Evolutionary conservation across 2,888 invertebrate genomes (phyloP), one percentile per base, ranked within the genome.

Genomic region (Scaptomyza polygonia): DNA sequence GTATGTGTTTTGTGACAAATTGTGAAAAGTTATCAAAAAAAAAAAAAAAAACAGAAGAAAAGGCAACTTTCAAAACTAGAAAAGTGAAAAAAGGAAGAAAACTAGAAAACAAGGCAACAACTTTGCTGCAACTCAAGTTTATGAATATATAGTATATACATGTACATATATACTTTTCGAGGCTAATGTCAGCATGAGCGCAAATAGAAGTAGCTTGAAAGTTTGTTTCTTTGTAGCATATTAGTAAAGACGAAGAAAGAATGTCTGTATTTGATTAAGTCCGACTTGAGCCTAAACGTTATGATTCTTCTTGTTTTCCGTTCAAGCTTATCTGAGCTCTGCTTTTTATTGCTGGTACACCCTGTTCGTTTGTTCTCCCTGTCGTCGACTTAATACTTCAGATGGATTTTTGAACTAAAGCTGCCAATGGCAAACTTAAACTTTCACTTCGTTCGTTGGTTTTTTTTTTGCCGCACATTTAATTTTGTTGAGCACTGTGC

Each of bases 401-500:
- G n/a, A 39, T 40, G 5, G 39, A 29, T 40, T 45, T 47, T 39
- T 30, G n/a, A 40, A 61, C 62, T 61, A 61, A 34, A 47, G 18
- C 40, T 59, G 6, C 16, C 42, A 55, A 73, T 59, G 67, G 59
- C 36, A 44, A n/a, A n/a, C n/a, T n/a, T n/a, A n/a, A n/a, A n/a
- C n/a, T n/a, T n/a, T n/a, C n/a, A n/a, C n/a, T n/a, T n/a, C n/a
- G n/a, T n/a, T n/a, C n/a, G n/a, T n/a, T n/a, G n/a, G n/a, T n/a
- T n/a, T n/a, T n/a, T n/a, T n/a, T n/a, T n/a, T n/a, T n/a, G 61
- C 71, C 57, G 76, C 66, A 56, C 72, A 76, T 76, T 62, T 76
- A 76, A 71, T 71, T 73, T 76, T 76, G 48, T 62, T 62, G 77
- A 76, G 73, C 72, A 71, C 67, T 75, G 75, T 75, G 36, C 25